Base-by-base conservation (phyloP, 2,888 invertebrate genomes). In the Andrena haemorrhoa region DNA sequence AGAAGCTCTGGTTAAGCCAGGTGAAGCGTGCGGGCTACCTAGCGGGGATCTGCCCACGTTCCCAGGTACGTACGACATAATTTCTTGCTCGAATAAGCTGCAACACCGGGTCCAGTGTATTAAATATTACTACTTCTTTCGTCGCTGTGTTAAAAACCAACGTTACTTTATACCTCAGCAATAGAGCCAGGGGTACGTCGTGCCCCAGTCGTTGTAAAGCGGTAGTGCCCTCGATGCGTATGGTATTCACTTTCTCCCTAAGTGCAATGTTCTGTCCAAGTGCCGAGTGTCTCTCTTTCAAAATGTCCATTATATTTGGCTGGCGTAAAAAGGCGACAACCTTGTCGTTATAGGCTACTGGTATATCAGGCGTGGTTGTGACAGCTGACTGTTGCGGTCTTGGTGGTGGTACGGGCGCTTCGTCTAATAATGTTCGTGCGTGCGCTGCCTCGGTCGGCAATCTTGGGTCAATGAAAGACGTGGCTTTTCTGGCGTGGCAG, bases 41-140 rank as follows among this genome's bases (percentile, higher is more conserved):
- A 95, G 89, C 64, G 95, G 96, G 89, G 95, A 95, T 88, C 95
- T 92, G 33, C 93, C 94, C 89, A 94, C 93, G 64, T 93, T 94
- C 3, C 94, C 93, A 84, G 98, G 98, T 92, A 98, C 97, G 95
- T 98, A 98, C 90, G 98, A 98, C 98, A 99, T 98, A 93, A 99
- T 98, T 96, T 99, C 98, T 95, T 99, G 98, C 94, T 99, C 99
- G 95, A 99, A 98, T 92, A 98, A 96, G 95, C 99, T 99, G 96
- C 64, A 95, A 95, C 7, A 66, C 68, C 51, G 8, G 61, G 58
- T 33, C n/a, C 26, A 56, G n/a, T 49, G 29, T 51, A 61, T 63
- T 66, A 35, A 35, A 64, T 53, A 4, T 56, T 23, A n/a, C 29
- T 10, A 31, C 4, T 60, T 12, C 8, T 41, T 47, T 10, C 7